Evolutionary conservation across 2,888 invertebrate species (phyloP), one percentile per base, ranked within the genome.

Genomic region (Polydrusus tereticollis): DNA sequence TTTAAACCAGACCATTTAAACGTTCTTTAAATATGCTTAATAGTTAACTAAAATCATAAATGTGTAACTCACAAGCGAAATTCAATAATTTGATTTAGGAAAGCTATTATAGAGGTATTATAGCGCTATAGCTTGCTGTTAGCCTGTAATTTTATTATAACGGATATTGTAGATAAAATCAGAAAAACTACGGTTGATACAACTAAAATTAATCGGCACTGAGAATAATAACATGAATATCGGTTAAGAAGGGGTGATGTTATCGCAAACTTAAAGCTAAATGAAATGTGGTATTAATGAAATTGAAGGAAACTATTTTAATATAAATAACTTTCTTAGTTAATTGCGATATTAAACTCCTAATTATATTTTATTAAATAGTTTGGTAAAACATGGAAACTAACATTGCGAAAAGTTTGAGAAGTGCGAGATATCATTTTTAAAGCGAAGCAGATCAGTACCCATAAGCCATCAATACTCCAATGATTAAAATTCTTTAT

Each of bases 251-350:
- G 41, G 45, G 45, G 45, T 45, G 45, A 45, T 45, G 2, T 45
- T 45, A 45, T 45, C 45, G 36, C 12, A 21, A 45, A 20, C 21
- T 20, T 20, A n/a, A 45, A 10, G 45, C 45, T 0, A 5, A 45
- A 20, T 20, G 20, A 45, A 45, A 10, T 16, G 20, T 6, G 45
- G 1, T 45, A 45, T 45, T 45, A 45, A 45, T 20, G 21, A 45
- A 45, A 45, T 45, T 45, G 21, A 12, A 21, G 45, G 20, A 10
- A 45, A 45, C 45, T 45, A 45, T 45, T 45, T 45, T 45, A 45
- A 45, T 21, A 20, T 18, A 45, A 45, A 45, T 45, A 21, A 45
- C 45, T 45, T 21, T 12, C 0, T 20, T 5, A 21, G 20, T 45
- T 41, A n/a, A 12, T 10, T 12, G 36, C 36, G 36, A n/a, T 36